Conservation (phyloP, 2,888 invertebrate species). For the Platyscelio sp. region DNA sequence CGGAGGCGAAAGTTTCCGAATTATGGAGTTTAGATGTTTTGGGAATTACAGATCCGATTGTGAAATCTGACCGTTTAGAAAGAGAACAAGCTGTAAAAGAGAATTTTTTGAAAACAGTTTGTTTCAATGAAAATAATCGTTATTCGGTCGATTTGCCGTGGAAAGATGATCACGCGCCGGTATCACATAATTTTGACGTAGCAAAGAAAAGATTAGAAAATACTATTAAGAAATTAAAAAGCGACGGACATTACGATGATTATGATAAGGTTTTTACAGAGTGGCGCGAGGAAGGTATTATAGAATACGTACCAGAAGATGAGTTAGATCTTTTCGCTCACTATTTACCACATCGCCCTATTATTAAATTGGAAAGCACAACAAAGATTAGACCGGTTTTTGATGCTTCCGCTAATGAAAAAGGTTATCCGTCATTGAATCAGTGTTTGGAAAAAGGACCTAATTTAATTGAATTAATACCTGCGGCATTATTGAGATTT, state of each 20-base stretch:
- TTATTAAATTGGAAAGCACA: conserved; percentile 60
- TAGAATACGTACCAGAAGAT: conserved; percentile 71
- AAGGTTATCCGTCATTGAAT: conserved; percentile 73
- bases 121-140: conserved; percentile 64
- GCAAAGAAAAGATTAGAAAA: conserved; percentile 73
- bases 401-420: conserved; percentile 74
- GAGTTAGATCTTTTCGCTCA: conserved; percentile 57
- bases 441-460: conserved; percentile 71
- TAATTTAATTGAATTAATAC: conserved; percentile 72
- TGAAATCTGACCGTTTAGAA: conserved; percentile 69
- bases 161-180: conserved; percentile 77
- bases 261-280: conserved; percentile 74
- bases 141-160: conserved; percentile 80
- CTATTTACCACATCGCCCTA: conserved; percentile 70
- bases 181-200: conserved; percentile 74
- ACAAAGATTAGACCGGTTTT: conserved; percentile 74
- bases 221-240: conserved; percentile 65
- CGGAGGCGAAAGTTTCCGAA: conserved; percentile 72
- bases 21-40: conserved; percentile 79
- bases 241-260: conserved; percentile 62
- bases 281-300: conserved; percentile 74
- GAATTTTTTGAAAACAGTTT: conserved; percentile 76
- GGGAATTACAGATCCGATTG: conserved; percentile 77
- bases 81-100: conserved; percentile 70
- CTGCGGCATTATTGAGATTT: conserved; percentile 65